Evolutionary conservation across 2,113 vertebrate species (phyloP), one percentile per base, ranked within the genome.

Genomic region (Catharus fuscescens): DNA sequence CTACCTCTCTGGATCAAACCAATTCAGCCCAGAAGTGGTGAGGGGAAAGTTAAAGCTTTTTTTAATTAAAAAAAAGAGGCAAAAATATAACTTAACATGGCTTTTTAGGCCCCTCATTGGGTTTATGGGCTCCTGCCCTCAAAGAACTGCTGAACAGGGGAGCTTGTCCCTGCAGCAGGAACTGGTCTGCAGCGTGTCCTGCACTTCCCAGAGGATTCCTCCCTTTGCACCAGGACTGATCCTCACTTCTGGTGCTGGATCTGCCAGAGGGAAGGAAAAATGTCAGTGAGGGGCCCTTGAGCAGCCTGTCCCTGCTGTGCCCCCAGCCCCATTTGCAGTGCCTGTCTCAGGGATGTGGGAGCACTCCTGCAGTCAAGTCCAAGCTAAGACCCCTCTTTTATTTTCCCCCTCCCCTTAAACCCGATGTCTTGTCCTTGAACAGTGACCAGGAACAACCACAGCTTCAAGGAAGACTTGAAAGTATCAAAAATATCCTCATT

Each of bases 1-100:
- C 97, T 97, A 73, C 96, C 96, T 98, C 88, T 96, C 97, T 96
- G 96, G 96, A 98, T 98, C 96, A 97, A 96, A 96, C 95, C 88
- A 96, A 97, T 97, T 96, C 96, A 97, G 91, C 38, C 92, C 66
- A 90, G 83, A 96, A 97, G 95, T 93, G 95, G 93, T 86, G 89
- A 97, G 71, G 86, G 92, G 89, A 94, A 94, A 97, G 92, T 95
- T 97, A 97, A 97, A 97, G 92, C 91, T 95, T 94, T 97, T 97
- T 96, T 95, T 97, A 97, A 97, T 96, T 61, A 62, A 94, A 87
- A 94, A 53, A 10, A 80, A 80, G 77, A 40, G 5, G 56, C 62
- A 93, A 97, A 98, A 97, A 83, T 95, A 95, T 71, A 80, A 88
- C 93, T 95, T 92, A 80, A 62, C 56, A 48, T 91, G 90, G 45